Base-by-base conservation (phyloP, 2,888 invertebrate species). In the Oithona nana region DNA sequence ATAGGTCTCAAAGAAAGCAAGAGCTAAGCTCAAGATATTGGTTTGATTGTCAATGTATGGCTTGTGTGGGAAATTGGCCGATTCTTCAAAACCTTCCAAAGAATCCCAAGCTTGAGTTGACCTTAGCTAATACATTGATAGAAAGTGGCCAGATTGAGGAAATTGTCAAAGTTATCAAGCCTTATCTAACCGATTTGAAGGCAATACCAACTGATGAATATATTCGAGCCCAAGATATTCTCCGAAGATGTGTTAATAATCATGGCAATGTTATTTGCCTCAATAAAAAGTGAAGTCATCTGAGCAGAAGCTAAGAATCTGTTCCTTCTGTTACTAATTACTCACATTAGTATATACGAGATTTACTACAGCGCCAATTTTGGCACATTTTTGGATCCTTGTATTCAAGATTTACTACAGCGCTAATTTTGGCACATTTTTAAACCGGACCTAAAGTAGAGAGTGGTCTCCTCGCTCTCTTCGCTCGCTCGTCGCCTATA, bases 41-140 rank as follows among this genome's bases (percentile, higher is more conserved):
- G 80, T 88, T 88, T 70, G 74, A 76, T 55, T 88, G 88, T 69
- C 76, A 77, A 52, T 88, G 88, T 69, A 68, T 72, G 55, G 80
- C 86, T 1, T 88, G 88, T 69, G 73, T 70, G 28, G 81, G 84
- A 68, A 79, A 86, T 71, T 88, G 88, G 88, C 83, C 85, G 0
- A 72, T 74, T 0, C 73, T 83, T 52, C 80, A 80, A 63, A 78
- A 79, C 66, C 73, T 84, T 71, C 77, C 76, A 49, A 57, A 29
- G 28, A 64, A 66, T 26, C n/a, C 24, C 30, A 1, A 49, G 22
- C 50, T 22, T 22, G 11, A 24, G 3, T 13, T 16, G 26, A 26
- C 13, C 3, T 16, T 24, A 16, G 54, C 20, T 3, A 26, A 54
- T 3, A 26, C 26, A 20, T 54, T 26, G 6, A 54, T 54, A 11